Evolutionary conservation across 2,888 invertebrate species (phyloP).

Genomic region (Heteromurus nitidus): DNA sequence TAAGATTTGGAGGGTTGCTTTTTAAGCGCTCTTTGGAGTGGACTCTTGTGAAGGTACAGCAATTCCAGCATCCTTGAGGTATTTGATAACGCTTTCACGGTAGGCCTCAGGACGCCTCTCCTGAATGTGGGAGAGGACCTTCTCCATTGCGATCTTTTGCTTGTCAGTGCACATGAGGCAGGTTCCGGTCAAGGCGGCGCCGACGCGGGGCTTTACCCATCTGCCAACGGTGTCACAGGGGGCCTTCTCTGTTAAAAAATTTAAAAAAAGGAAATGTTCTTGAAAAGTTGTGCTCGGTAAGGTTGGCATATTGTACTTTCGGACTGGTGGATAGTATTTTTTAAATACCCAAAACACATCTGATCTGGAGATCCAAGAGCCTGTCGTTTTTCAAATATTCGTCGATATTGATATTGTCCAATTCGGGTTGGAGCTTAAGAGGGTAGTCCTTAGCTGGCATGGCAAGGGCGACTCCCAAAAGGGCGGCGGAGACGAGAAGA

Average conservation of each 20-base stretch:
- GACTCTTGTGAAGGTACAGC: conserved; percentile 9
- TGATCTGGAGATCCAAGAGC: conserved; percentile 57
- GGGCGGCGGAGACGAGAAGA: not conserved
- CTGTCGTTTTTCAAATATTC: conserved; percentile 62
- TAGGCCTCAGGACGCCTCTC: conserved; percentile 63
- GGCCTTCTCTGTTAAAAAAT: conserved; percentile 40
- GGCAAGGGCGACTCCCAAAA: conserved; percentile 6
- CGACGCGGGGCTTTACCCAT: conserved; percentile 64
- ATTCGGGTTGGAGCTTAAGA: conserved; percentile 64
- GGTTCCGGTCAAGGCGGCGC: conserved; percentile 52
- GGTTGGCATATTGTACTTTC: too few species aligned
- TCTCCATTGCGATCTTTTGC: conserved; percentile 58
- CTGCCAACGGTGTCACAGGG: conserved; percentile 58
- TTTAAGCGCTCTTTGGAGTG: conserved; percentile 19
- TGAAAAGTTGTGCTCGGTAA: too few species aligned
- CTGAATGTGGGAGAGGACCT: conserved; percentile 58
- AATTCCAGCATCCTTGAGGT: conserved; percentile 62
- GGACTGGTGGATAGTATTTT: too few species aligned
- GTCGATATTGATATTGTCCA: conserved; percentile 61
- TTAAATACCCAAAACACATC: conserved; percentile 61
- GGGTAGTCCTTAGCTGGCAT: conserved; percentile 46
- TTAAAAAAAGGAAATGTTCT: conserved; percentile 3
- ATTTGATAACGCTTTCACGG: conserved; percentile 56
- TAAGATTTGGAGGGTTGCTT: not conserved
- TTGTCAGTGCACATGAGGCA: conserved; percentile 64